Evolutionary conservation across 2,888 invertebrate genomes (phyloP).

Genomic region (Euplagia quadripunctaria): DNA sequence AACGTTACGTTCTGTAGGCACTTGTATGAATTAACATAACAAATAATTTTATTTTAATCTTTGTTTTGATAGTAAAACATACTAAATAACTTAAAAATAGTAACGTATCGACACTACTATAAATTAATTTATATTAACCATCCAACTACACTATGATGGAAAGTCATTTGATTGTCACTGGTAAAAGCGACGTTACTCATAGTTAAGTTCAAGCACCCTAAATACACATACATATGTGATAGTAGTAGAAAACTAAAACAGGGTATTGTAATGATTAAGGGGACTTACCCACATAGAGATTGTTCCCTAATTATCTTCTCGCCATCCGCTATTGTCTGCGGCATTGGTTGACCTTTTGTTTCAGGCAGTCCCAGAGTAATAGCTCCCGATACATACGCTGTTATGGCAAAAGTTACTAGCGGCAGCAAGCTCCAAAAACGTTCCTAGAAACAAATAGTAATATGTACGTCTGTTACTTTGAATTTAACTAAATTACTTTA

Average conservation of each 20-base stretch:
- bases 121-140: too few species aligned
- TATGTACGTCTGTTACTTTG: background rate
- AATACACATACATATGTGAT: too few species aligned
- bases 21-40: too few species aligned
- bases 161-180: too few species aligned
- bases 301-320: constrained; percentile 20
- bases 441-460: background rate
- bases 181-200: too few species aligned
- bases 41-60: too few species aligned
- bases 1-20: too few species aligned
- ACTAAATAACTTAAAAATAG: too few species aligned
- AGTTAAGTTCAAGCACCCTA: too few species aligned
- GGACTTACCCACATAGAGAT: constrained; percentile 14
- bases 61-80: too few species aligned
- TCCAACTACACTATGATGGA: too few species aligned
- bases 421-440: constrained; percentile 14
- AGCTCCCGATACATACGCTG: background rate
- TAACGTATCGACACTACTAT: too few species aligned
- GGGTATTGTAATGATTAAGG: background rate
- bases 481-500: background rate
- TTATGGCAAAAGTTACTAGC: background rate
- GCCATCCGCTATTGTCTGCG: constrained; percentile 19
- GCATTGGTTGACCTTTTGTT: constrained; percentile 19
- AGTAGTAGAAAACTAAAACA: background rate
- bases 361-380: constrained; percentile 16